Conservation (phyloP, 2,888 invertebrate species). For the Xestobium rufovillosum region DNA sequence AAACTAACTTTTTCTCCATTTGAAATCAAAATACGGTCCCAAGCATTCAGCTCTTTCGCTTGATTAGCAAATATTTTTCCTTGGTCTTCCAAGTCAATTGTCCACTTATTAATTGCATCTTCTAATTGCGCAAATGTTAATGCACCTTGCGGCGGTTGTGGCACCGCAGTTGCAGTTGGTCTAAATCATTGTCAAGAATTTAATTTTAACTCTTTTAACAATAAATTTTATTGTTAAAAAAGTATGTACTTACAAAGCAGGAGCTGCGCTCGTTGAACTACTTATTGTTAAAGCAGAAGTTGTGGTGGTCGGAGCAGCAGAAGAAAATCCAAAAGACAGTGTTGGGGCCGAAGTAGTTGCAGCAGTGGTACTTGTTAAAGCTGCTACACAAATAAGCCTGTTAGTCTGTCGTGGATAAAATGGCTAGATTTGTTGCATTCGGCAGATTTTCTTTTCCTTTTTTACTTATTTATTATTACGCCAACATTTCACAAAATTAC, state of each 20-base stretch:
- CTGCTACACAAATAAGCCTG: slow-evolving; percentile 33
- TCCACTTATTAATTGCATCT: slow-evolving; percentile 92
- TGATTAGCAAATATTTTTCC: slow-evolving; percentile 89
- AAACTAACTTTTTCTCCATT: slow-evolving; percentile 78
- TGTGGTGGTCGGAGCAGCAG: slow-evolving; percentile 15
- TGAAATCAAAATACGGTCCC: slow-evolving; percentile 83
- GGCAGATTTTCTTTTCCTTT: background rate
- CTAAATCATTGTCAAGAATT: background rate
- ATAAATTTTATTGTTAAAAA: slow-evolving; percentile 24
- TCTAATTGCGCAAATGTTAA: slow-evolving; percentile 81
- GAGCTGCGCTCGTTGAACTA: slow-evolving; percentile 1
- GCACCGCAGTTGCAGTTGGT: slow-evolving; percentile 36
- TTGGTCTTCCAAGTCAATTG: slow-evolving; percentile 83
- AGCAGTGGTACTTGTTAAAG: slow-evolving; percentile 20
- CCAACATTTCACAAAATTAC: too few relatives aligned
- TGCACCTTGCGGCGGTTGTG: slow-evolving; percentile 45
- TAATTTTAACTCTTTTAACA: slow-evolving; percentile 16
- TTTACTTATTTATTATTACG: background rate
- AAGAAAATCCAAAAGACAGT: slow-evolving; percentile 18
- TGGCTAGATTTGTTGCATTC: background rate
- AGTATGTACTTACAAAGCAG: slow-evolving; percentile 14
- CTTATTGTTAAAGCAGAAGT: slow-evolving; percentile 13
- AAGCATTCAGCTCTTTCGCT: slow-evolving; percentile 90
- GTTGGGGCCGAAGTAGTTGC: slow-evolving; percentile 15
- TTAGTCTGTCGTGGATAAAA: too few relatives aligned